Conservation (phyloP, 1,140 invertebrate species). For the Drosophila tropicalis region DNA sequence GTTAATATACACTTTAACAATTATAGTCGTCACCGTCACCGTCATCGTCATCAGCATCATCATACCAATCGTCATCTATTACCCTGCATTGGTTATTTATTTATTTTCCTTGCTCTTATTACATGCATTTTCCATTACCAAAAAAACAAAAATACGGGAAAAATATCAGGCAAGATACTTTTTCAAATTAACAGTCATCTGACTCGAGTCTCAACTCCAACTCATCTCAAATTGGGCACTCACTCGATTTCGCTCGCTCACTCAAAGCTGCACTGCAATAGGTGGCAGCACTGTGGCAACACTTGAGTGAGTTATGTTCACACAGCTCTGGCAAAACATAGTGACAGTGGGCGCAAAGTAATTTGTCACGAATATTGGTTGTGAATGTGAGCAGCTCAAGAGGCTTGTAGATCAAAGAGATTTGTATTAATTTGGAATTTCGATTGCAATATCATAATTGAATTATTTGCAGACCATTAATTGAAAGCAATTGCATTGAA, state of each 20-base stretch:
- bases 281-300: not conserved
- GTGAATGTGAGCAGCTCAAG: not conserved
- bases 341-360: not conserved
- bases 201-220: conserved; percentile 5
- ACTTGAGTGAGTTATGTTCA: conserved; percentile 20
- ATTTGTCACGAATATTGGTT: not conserved
- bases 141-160: conserved; percentile 8
- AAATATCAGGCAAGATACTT: not conserved
- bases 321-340: not conserved
- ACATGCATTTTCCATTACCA: conserved; percentile 67
- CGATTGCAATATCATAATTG: too few species aligned
- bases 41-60: not conserved
- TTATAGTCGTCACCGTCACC: not conserved
- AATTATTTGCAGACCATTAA: too few species aligned
- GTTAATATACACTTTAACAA: conserved; percentile 14
- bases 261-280: not conserved
- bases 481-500: too few species aligned
- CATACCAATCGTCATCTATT: not conserved
- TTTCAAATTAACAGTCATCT: conserved; percentile 26
- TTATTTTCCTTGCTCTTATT: conserved; percentile 38
- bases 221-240: not conserved
- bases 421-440: too few species aligned
- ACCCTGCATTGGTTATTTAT: conserved; percentile 21
- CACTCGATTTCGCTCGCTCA: too few species aligned
- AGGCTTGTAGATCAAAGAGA: not conserved